Conservation (phyloP, 2,888 invertebrate species). For the Drosophila anceps region DNA sequence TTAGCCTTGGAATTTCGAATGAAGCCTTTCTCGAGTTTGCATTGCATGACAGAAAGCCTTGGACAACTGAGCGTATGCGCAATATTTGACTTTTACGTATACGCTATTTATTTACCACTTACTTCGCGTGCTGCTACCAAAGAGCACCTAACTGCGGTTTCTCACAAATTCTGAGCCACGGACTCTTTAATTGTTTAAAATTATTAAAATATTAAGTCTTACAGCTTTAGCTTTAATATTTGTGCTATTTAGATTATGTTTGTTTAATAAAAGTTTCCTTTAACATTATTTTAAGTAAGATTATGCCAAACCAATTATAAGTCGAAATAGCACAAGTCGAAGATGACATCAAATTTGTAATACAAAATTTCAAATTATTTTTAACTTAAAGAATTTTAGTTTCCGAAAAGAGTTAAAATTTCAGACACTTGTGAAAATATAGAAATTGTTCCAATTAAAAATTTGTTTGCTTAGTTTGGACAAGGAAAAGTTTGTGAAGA, state of each 20-base stretch:
- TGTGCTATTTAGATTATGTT: too few relatives aligned
- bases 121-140: conserved; percentile 25
- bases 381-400: not conserved
- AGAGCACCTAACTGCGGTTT: conserved; percentile 5
- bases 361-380: not conserved
- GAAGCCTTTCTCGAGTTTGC: conserved; percentile 9
- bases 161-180: not conserved
- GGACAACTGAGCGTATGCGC: conserved; percentile 55
- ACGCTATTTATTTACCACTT: conserved; percentile 52
- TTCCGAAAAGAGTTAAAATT: not conserved
- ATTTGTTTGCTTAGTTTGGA: not conserved
- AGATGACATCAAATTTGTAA: not conserved
- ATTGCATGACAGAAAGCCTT: conserved; percentile 40
- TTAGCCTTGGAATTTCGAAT: conserved; percentile 40
- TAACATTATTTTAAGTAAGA: too few relatives aligned
- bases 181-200: not conserved
- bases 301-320: too few relatives aligned
- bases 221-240: too few relatives aligned
- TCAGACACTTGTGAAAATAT: not conserved
- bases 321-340: too few relatives aligned
- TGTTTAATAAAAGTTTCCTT: too few relatives aligned
- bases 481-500: too few relatives aligned
- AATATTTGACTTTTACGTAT: conserved; percentile 55
- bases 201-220: not conserved
- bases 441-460: not conserved